Conservation (phyloP, 2,888 invertebrate genomes). For the Agrilus cyanescens region DNA sequence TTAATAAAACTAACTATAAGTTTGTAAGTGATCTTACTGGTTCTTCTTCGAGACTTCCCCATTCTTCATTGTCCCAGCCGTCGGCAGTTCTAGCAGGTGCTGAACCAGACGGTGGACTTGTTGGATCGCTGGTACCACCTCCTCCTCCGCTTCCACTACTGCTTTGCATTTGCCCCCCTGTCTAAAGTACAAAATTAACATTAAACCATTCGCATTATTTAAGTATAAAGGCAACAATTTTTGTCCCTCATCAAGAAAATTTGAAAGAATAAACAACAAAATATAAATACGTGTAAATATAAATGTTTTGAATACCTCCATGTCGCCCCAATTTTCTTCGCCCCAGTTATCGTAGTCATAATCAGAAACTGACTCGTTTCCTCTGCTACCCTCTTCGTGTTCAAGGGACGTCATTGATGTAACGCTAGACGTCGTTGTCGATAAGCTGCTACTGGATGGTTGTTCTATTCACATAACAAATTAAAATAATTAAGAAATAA, state of each 20-base stretch:
- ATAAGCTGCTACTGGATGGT: constrained; percentile 81
- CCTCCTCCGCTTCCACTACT: constrained; percentile 33
- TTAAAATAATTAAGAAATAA: background rate
- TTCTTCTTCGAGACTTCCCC: constrained; percentile 76
- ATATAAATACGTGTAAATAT: too few species aligned
- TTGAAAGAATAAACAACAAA: background rate
- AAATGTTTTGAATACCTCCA: constrained; percentile 49
- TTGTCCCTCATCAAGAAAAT: too few species aligned
- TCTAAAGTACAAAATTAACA: constrained; percentile 19
- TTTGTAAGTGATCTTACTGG: constrained; percentile 41
- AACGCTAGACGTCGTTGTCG: constrained; percentile 78
- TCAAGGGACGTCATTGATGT: constrained; percentile 83
- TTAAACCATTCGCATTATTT: background rate
- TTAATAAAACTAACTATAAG: background rate
- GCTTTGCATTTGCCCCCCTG: constrained; percentile 33
- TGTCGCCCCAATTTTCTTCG: constrained; percentile 83
- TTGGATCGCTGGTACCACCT: constrained; percentile 39
- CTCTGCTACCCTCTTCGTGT: constrained; percentile 57
- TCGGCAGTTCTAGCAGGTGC: constrained; percentile 36
- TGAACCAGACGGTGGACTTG: constrained; percentile 44
- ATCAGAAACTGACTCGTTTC: constrained; percentile 72
- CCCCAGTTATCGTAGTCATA: constrained; percentile 81
- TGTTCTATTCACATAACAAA: constrained; percentile 47
- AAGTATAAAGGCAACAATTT: too few species aligned
- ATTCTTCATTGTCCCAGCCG: constrained; percentile 78